Conservation (phyloP, 2,797 vertebrate genomes). For the Sebastolobus alascanus region DNA sequence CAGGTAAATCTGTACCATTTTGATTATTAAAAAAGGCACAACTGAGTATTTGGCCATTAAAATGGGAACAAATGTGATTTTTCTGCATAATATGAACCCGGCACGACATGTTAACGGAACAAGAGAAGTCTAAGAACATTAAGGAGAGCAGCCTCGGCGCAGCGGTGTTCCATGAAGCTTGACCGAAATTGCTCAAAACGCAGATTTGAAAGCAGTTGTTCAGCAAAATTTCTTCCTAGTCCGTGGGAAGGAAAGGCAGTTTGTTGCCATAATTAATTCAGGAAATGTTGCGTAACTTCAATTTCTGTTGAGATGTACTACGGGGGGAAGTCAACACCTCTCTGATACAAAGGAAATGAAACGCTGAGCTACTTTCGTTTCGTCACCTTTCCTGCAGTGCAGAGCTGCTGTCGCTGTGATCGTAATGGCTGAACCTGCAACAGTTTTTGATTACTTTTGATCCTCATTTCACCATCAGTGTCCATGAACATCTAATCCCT, state of each 20-base stretch:
- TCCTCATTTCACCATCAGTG: not conserved
- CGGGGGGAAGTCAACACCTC: not conserved
- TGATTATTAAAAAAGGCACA: no score
- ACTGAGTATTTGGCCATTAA: no score
- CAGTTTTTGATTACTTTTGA: not conserved
- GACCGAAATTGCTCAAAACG: not conserved
- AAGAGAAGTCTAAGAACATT: not conserved
- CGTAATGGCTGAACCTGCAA: not conserved
- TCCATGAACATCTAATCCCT: not conserved
- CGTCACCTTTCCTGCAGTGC: no score
- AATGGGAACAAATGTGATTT: no score
- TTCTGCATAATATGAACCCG: no score
- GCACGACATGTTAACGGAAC: no score
- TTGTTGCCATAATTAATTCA: not conserved
- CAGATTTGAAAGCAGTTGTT: not conserved
- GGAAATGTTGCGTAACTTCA: not conserved
- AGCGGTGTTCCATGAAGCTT: not conserved
- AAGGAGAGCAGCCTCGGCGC: not conserved
- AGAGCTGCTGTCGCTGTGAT: not conserved
- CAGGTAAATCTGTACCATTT: no score
- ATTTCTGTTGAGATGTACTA: not conserved
- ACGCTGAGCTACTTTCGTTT: no score
- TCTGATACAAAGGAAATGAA: not conserved
- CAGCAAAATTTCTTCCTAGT: not conserved
- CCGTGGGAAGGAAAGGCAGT: not conserved